Evolutionary conservation across 2,113 vertebrate genomes (phyloP).

Genomic region (Motacilla alba): DNA sequence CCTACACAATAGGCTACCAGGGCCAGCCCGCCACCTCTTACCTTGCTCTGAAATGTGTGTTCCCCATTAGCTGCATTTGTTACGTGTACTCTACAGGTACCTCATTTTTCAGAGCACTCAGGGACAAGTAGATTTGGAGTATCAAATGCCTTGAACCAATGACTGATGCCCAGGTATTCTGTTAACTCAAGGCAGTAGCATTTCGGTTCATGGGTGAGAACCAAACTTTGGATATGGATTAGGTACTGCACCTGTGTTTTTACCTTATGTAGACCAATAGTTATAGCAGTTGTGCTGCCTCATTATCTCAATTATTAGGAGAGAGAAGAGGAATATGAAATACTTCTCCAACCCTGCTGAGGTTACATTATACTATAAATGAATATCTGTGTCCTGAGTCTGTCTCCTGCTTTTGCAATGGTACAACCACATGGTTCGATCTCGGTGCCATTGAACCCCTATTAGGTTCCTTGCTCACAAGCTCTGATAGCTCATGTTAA

Average conservation of each 20-base stretch:
- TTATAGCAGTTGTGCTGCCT: neutral
- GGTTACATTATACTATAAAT: neutral
- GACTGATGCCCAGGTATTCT: neutral
- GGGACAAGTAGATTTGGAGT: neutral
- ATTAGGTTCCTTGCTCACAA: neutral
- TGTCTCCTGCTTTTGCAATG: neutral
- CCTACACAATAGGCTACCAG: neutral
- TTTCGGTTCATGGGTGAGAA: neutral
- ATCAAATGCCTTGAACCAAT: neutral
- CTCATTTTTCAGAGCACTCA: neutral
- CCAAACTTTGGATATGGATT: neutral
- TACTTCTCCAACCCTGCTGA: neutral
- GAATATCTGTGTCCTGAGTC: neutral
- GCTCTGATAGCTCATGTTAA: neutral
- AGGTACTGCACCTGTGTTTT: neutral
- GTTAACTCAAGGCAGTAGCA: neutral
- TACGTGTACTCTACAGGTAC: neutral
- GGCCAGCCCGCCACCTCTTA: neutral
- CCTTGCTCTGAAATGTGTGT: neutral
- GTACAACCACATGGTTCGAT: neutral
- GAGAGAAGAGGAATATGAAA: neutral
- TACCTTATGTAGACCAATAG: neutral
- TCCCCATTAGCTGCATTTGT: neutral
- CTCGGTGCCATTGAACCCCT: neutral
- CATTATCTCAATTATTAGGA: neutral